Conservation (phyloP, 2,888 invertebrate species). For the Lissonota sp. region DNA sequence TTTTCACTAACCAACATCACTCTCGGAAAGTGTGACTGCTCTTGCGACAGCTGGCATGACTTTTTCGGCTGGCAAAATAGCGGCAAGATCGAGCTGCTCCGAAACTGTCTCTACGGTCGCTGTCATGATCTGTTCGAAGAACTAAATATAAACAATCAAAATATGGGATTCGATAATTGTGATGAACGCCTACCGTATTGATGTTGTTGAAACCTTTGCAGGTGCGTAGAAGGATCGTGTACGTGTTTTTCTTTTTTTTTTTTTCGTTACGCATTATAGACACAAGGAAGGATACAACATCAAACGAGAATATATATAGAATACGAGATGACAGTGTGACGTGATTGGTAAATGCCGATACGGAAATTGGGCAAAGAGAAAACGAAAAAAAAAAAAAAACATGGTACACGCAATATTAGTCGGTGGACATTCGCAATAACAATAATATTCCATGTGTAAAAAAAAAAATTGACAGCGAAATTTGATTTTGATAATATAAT, state of each 20-base stretch:
- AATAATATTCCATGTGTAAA: conserved; percentile 28
- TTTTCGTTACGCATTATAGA: conserved; percentile 65
- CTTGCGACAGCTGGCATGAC: conserved; percentile 92
- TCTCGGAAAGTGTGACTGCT: conserved; percentile 94
- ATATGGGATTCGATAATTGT: conserved; percentile 75
- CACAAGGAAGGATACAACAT: conserved; percentile 67
- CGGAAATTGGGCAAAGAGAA: conserved; percentile 1
- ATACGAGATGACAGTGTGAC: not conserved
- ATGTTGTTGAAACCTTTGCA: conserved; percentile 38
- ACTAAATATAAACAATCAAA: conserved; percentile 83
- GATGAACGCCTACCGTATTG: conserved; percentile 79
- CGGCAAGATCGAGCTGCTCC: conserved; percentile 95
- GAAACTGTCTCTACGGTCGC: conserved; percentile 97
- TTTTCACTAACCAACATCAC: conserved; percentile 90
- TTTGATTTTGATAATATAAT: too few relatives aligned
- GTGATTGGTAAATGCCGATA: conserved; percentile 34
- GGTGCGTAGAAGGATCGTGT: conserved; percentile 31
- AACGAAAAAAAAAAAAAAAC: conserved; percentile 5
- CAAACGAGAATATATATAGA: conserved; percentile 67
- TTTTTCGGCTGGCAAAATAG: conserved; percentile 91
- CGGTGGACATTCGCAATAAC: conserved; percentile 58
- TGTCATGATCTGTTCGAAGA: conserved; percentile 92
- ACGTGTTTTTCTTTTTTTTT: conserved; percentile 23
- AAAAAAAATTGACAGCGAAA: too few relatives aligned
- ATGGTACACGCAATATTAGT: conserved; percentile 34